Base-by-base conservation (phyloP, 2,113 vertebrate genomes). In the Pandion haliaetus region DNA sequence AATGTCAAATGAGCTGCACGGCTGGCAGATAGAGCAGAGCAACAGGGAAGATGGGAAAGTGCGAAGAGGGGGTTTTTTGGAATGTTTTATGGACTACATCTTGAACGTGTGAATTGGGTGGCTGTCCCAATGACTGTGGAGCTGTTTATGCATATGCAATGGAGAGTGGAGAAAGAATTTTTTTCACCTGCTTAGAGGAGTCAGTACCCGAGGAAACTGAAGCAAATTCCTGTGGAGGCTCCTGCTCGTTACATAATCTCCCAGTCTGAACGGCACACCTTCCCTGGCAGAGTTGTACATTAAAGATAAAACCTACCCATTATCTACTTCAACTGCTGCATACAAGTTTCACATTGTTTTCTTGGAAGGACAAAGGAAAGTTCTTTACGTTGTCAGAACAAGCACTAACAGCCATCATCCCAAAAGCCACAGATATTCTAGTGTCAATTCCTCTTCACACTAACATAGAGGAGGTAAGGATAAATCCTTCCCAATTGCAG, bases 1-100 rank as follows among this genome's bases (percentile, higher is more conserved):
- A 97, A 97, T 96, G 96, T 97, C 96, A 95, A 97, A 92, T 92
- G 95, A 97, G 93, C 95, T 96, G 95, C 95, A 81, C 69, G 93
- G 96, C 94, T 97, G 96, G 97, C 96, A 97, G 93, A 94, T 85
- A 58, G 92, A 95, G 93, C 92, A 88, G 80, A 96, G 95, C 86
- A 88, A 92, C 71, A 85, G 88, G 76, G 95, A 97, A 96, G 96
- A 92, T 72, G 88, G 97, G 86, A 76, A 97, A 94, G 95, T 96
- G 96, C 32, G 88, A 96, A 96, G 92, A 95, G 80, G 61, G 70
- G 82, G 0, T 58, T 88, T 93, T 94, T 96, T 94, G 92, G 95
- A 97, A 93, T 70, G 92, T 92, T 97, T 95, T 95, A 92, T 86
- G 95, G 96, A 62, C 96, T 97, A 93, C 90, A 93, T 92, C 86